phyloP scores from a whole-genome alignment of 2,888 invertebrate species.

The Dione juno region DNA sequence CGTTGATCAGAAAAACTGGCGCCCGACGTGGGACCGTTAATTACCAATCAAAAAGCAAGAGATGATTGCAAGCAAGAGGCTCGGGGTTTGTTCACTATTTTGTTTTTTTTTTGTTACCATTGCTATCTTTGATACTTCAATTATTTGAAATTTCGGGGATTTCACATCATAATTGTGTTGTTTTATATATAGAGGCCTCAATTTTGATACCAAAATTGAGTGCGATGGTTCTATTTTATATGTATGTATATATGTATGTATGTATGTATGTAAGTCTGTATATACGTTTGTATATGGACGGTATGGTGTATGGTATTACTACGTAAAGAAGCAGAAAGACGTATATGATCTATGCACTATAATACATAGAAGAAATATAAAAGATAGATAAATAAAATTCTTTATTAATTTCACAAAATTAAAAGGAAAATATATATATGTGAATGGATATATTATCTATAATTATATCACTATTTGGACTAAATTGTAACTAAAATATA shows the following conservation, averaged over 20 bases:
- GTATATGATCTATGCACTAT: neutral
- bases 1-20: constrained; percentile 12
- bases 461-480: too few species aligned
- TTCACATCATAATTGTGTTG: too few species aligned
- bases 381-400: neutral
- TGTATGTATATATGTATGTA: too few species aligned
- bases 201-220: too few species aligned
- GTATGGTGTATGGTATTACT: too few species aligned
- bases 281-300: too few species aligned
- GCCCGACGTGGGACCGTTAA: constrained; percentile 15
- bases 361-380: neutral
- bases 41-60: constrained; percentile 16
- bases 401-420: neutral
- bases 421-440: too few species aligned
- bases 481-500: too few species aligned
- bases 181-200: too few species aligned
- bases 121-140: neutral
- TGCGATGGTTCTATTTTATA: too few species aligned
- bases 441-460: too few species aligned
- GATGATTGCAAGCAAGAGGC: constrained; percentile 1
- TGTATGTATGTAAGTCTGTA: too few species aligned
- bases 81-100: neutral
- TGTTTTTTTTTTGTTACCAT: neutral
- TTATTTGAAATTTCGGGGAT: neutral
- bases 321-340: neutral